Evolutionary conservation across 30 jellyfish, hydroid and myxozoan genomes (phyloP).

Genomic region (Turritopsis rubra): DNA sequence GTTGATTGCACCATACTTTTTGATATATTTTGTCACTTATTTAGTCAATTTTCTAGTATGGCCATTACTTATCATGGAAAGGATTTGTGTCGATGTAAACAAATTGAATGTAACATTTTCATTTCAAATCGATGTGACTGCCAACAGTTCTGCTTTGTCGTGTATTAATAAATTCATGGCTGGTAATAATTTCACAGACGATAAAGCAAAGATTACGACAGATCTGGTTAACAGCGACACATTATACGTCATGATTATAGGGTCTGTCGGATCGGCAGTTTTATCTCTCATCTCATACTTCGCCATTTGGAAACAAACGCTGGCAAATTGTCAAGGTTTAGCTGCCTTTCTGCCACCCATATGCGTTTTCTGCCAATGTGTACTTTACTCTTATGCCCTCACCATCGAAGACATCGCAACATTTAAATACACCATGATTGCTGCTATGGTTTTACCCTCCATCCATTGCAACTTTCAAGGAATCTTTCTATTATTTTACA

Average conservation of each 20-base stretch:
- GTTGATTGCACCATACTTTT: conserved; percentile 29
- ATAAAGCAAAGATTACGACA: neutral
- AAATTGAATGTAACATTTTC: neutral
- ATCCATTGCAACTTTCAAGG: conserved; percentile 39
- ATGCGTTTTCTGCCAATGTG: conserved; percentile 29
- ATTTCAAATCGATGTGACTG: neutral
- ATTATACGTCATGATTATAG: conserved; percentile 5
- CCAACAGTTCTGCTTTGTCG: neutral
- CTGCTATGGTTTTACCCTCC: conserved; percentile 19
- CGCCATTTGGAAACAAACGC: conserved; percentile 23
- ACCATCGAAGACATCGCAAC: conserved; percentile 3
- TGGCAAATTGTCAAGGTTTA: conserved; percentile 8
- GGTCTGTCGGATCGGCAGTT: neutral
- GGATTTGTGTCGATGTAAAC: conserved; percentile 2
- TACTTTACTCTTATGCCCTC: conserved; percentile 13
- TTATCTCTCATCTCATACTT: conserved; percentile 18
- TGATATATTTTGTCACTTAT: conserved; percentile 9
- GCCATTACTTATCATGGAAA: conserved; percentile 32
- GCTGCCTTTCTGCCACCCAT: conserved; percentile 32
- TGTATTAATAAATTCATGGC: conserved; percentile 24
- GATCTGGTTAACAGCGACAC: conserved; percentile 5
- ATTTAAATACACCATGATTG: neutral
- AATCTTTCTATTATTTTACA: conserved; percentile 15
- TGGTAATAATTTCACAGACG: neutral
- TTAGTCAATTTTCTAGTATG: conserved; percentile 22